Evolutionary conservation across 1,140 invertebrate species (phyloP), one percentile per base, ranked within the genome.

Genomic region (Vanessa tameamea): DNA sequence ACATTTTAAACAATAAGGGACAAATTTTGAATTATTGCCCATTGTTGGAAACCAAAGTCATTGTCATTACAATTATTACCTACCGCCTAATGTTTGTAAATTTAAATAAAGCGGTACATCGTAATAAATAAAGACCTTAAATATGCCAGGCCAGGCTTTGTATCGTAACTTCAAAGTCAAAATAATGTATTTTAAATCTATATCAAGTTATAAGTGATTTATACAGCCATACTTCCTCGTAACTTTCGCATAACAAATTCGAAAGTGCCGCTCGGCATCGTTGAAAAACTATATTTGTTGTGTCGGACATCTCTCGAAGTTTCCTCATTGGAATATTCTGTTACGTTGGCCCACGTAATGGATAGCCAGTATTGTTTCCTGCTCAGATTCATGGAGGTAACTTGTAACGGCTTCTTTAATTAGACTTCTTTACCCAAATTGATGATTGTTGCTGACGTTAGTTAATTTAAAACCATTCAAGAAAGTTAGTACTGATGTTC

Each of bases 331-430:
- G 83, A 90, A 90, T 92, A 90, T 90, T 91, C 81, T 59, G 78
- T 81, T 87, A 87, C 87, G 88, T 87, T 82, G 84, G 81, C 81
- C 83, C 78, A 73, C 73, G 85, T 90, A 91, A 91, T 88, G 84
- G 84, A 92, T 90, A 88, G 87, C 85, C 78, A 86, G 82, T 91
- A 92, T 91, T 91, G 90, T 90, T 89, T 86, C 79, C 83, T 81
- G 78, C 78, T 81, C 87, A 91, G 87, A 92, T 92, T 92, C 91
- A 92, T 92, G 88, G 88, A 89, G 88, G 88, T 91, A 92, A 92
- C 88, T 92, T 91, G 88, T 91, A 91, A 91, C 87, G 87, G 88
- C 89, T 92, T 91, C 89, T 90, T 90, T 90, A 92, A 92, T 91
- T 91, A 92, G 85, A 90, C 85, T 91, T 90, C 89, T 92, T 90